phyloP scores from a whole-genome alignment of 2,797 vertebrate genomes.

The Coreius guichenoti region DNA sequence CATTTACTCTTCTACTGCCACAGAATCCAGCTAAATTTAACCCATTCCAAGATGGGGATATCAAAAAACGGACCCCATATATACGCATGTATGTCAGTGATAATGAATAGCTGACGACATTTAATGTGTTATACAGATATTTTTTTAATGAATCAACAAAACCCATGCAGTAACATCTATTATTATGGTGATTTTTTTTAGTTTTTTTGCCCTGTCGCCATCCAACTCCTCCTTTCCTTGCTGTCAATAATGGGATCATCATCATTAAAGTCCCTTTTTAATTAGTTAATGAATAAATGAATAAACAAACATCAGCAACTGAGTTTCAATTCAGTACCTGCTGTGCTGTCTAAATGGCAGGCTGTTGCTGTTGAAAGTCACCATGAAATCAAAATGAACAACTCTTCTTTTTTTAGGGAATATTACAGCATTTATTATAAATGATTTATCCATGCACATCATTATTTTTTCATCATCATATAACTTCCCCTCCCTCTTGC shows the following conservation, averaged over 20 bases:
- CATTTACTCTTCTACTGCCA: constrained; percentile 7
- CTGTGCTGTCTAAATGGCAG: not conserved
- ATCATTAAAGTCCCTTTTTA: not conserved
- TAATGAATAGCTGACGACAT: not conserved
- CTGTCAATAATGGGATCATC: not conserved
- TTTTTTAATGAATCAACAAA: not conserved
- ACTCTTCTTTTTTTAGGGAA: no score
- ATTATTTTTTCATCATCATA: no score
- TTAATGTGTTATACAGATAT: not conserved
- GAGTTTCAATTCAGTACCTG: not conserved
- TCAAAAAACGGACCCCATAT: not conserved
- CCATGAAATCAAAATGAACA: not conserved
- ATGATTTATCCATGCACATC: no score
- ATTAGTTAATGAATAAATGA: not conserved
- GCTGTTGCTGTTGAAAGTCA: not conserved
- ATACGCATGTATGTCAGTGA: not conserved
- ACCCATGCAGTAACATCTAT: no score
- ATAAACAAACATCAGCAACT: not conserved
- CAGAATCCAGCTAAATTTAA: not conserved
- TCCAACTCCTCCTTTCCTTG: not conserved
- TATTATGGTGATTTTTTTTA: no score
- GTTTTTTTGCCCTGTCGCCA: not conserved
- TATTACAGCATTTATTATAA: no score
- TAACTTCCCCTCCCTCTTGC: no score
- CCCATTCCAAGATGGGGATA: not conserved